Base-by-base conservation (phyloP, 2,797 vertebrate species). In the Ctenopoma multispine region DNA sequence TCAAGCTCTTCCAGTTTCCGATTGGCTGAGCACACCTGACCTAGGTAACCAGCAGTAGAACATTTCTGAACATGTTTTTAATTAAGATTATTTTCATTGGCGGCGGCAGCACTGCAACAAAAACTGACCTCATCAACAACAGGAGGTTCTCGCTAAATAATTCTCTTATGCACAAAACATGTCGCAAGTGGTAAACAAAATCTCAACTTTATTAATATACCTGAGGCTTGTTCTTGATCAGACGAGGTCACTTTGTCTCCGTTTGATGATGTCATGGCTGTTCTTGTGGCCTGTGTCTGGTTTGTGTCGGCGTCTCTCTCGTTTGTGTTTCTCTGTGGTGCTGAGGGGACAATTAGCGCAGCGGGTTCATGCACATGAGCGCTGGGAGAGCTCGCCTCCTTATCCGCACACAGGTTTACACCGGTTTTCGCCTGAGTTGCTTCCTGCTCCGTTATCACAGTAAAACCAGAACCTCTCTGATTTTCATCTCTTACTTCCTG, bases 381-480 rank as follows among this genome's bases (percentile, higher is more conserved):
- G n/a, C 9, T 31, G 1, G 11, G 1, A 15, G 15, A 17, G 58
- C 0, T 44, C 14, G 34, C 11, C 1, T 72, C 23, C 7, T 64
- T 15, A 18, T 64, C 24, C 14, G 43, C 31, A 63, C 0, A 6
- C 57, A n/a, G 36, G 31, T 61, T 51, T 69, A 38, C 43, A 55
- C 15, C 27, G 4, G 72, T 46, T 72, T 80, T 47, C 0, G 9
- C 55, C 21, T 81, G 73, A 0, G 54, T 1, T 13, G 21, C 4
- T 53, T 77, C 81, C 40, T 77, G 83, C 21, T 90, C 81, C 0
- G 84, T 67, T 70, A 89, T 87, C 4, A 70, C 4, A 31, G 90
- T 82, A 75, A 85, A 91, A 48, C 14, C 27, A 36, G 43, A 38
- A 23, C 62, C 61, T 10, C 18, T 59, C 21, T 68, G 7, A 12